Base-by-base conservation (phyloP, 2,797 vertebrate genomes). In the Falco biarmicus region DNA sequence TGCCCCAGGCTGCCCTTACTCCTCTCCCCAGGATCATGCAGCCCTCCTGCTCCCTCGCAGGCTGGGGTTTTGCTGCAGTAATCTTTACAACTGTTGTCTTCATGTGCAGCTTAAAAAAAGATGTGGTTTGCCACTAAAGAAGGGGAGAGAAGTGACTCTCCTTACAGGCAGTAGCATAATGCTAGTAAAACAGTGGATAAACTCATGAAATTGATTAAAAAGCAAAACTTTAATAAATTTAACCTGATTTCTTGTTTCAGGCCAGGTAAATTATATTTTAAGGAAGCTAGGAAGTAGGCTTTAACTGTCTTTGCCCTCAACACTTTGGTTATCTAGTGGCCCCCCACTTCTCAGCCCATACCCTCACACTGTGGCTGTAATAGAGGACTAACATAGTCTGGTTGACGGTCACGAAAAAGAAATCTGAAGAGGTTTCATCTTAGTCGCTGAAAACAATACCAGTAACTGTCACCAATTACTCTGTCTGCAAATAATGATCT, bases 331-430 rank as follows among this genome's bases (percentile, higher is more conserved):
- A 12, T 1, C 16, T 45, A 65, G 51, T 41, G 24, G 3, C 13
- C 20, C 43, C 9, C 10, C 6, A 0, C 28, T 15, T 41, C 34
- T 18, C 24, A 10, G 28, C 37, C 41, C 12, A 14, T 8, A 10
- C 7, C n/a, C 14, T 8, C 39, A 29, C 1, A 0, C 32, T 29
- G 22, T 0, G 0, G 60, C 25, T 4, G 18, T 8, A 50, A 75
- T 5, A 28, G 5, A 22, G 16, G 22, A 31, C 31, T n/a, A 17
- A 22, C 10, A 15, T 3, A 15, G 18, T 21, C 32, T 20, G 19
- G n/a, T 31, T 43, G 28, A 39, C n/a, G 61, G 43, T 43, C 57
- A 39, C 1, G 0, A 29, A 50, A 43, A 41, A 51, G 20, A 31
- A n/a, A 37, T 24, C 41, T 64, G 34, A 54, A 19, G 10, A 43